Percentiles rank a stretch among this genome's conserved stretches.
Conservation (phyloP, 2,113 vertebrate genomes). For the Psephotus haematonotus region DNA sequence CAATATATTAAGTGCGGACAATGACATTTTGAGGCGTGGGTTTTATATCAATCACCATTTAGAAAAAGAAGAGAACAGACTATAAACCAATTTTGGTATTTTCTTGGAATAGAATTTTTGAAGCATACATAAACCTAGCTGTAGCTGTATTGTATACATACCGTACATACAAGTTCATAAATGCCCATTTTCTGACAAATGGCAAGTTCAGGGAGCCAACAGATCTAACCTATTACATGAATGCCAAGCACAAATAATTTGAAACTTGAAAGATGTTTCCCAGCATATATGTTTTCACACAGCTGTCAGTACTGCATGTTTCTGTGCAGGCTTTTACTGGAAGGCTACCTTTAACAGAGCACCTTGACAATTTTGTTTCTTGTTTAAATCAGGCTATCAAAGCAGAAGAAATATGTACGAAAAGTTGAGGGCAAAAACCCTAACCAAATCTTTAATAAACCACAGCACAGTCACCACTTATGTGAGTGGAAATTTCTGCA, state of each 20-base stretch:
- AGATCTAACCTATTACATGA: background rate
- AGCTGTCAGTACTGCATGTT: background rate
- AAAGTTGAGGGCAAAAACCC: background rate
- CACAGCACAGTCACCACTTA: background rate
- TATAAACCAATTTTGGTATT: background rate
- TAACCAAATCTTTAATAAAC: background rate
- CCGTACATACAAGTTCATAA: background rate
- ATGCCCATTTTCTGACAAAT: background rate
- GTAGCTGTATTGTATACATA: background rate
- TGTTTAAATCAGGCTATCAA: background rate
- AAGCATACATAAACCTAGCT: background rate
- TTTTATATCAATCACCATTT: background rate
- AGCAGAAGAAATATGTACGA: background rate
- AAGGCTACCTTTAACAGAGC: background rate
- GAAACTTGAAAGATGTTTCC: background rate
- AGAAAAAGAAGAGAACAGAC: background rate
- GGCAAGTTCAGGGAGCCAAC: background rate
- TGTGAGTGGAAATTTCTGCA: background rate
- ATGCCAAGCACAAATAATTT: background rate
- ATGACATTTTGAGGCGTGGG: background rate
- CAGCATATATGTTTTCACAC: background rate
- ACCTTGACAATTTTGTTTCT: background rate
- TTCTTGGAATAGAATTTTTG: background rate
- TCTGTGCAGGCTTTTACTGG: background rate
- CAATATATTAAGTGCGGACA: conserved; percentile 4